phyloP scores from a whole-genome alignment of 2,888 invertebrate genomes.

The Spisula subtruncata region DNA sequence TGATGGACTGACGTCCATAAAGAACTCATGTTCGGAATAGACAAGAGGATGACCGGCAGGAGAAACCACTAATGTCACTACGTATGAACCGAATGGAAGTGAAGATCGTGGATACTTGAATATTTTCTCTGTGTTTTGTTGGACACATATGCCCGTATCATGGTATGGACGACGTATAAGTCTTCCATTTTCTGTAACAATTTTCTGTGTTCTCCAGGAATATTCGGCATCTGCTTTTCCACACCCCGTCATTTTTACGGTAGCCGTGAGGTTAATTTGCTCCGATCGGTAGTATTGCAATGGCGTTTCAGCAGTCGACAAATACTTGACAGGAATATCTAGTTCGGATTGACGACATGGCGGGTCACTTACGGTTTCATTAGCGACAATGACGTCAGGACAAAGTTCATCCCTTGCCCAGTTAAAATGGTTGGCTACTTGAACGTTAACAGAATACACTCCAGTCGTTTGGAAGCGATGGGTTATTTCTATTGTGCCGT shows the following conservation, averaged over 20 bases:
- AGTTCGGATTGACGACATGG: constrained; percentile 63
- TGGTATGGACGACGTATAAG: constrained; percentile 76
- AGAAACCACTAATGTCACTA: constrained; percentile 79
- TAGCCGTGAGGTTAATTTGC: constrained; percentile 75
- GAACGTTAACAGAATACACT: constrained; percentile 77
- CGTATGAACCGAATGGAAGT: constrained; percentile 81
- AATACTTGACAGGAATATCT: constrained; percentile 47
- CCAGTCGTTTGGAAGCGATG: constrained; percentile 78
- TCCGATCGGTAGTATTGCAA: constrained; percentile 76
- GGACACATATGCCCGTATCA: constrained; percentile 71
- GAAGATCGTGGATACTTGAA: constrained; percentile 75
- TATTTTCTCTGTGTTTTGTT: constrained; percentile 70
- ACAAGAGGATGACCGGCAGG: constrained; percentile 74
- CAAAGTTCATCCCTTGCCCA: constrained; percentile 79
- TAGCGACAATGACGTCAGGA: constrained; percentile 80
- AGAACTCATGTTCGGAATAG: constrained; percentile 70
- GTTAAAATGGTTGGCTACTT: constrained; percentile 81
- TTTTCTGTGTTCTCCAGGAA: constrained; percentile 79
- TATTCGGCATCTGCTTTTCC: constrained; percentile 67
- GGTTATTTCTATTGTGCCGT: constrained; percentile 71
- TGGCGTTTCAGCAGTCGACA: constrained; percentile 56
- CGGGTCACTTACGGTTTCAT: constrained; percentile 39
- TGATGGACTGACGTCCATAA: constrained; percentile 77
- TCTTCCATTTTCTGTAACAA: constrained; percentile 68
- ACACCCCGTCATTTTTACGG: constrained; percentile 69